Conservation (phyloP, 1,140 invertebrate species). For the Melanaphis sacchari region DNA sequence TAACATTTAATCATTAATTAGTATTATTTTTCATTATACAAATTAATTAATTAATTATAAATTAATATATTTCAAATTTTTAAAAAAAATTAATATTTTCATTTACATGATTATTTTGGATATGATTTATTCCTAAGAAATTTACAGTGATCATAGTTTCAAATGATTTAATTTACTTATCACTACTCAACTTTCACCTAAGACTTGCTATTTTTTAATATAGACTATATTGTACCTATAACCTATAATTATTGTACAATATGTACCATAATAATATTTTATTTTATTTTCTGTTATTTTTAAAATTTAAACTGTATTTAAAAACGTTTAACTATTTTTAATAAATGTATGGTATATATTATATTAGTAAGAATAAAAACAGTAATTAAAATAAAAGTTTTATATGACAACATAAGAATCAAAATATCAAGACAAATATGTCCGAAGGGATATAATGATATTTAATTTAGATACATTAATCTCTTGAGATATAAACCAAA, state of each 20-base stretch:
- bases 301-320: background rate
- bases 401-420: background rate
- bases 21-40: no score
- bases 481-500: slow-evolving; percentile 7
- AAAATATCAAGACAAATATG: background rate
- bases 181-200: background rate
- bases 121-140: background rate
- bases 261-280: background rate
- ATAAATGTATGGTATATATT: background rate
- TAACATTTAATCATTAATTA: no score
- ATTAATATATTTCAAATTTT: no score
- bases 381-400: slow-evolving; percentile 10
- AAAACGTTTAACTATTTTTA: background rate
- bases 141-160: background rate
- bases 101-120: background rate
- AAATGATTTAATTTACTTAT: background rate
- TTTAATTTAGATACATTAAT: slow-evolving; percentile 22
- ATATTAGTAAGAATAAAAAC: background rate
- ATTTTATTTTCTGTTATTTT: background rate
- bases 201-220: background rate
- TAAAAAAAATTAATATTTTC: no score
- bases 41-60: no score
- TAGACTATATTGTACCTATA: background rate
- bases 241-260: background rate
- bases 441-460: background rate